These are phyloP conservation scores for Brachionus rotundiformis DNA, from an alignment of 1,140 invertebrate genomes.

Conservation along the genomic window DNA sequence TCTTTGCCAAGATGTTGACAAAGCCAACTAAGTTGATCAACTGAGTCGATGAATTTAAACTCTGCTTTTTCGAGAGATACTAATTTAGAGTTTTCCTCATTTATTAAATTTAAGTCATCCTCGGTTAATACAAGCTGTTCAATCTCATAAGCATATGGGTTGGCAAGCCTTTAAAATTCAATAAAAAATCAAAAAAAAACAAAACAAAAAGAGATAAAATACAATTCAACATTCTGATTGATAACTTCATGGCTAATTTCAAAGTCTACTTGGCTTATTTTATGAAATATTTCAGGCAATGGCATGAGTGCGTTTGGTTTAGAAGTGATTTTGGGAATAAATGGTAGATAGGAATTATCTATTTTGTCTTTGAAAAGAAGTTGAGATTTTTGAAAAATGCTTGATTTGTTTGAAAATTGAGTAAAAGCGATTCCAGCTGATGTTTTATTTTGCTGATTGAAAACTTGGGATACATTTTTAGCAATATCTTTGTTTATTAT, in stretches of 20 bases:
- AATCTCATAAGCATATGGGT: conserved; percentile 38
- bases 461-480: conserved; percentile 49
- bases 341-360: conserved; percentile 75
- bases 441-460: conserved; percentile 56
- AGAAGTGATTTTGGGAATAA: conserved; percentile 77
- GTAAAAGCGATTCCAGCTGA: conserved; percentile 68
- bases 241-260: conserved; percentile 9
- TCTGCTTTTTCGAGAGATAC: conserved; percentile 69
- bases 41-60: conserved; percentile 72
- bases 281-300: conserved; percentile 63
- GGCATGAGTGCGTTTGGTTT: conserved; percentile 87
- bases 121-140: neutral
- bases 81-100: conserved; percentile 52
- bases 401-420: conserved; percentile 72
- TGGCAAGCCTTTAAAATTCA: conserved; percentile 5
- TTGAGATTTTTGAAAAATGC: conserved; percentile 75
- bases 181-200: conserved; percentile 41
- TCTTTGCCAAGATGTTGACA: conserved; percentile 71
- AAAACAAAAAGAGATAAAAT: too few relatives aligned
- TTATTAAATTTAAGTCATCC: neutral
- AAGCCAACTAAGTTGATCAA: conserved; percentile 70
- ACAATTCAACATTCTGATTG: conserved; percentile 35
- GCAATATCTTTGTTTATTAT: neutral
- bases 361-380: conserved; percentile 79
- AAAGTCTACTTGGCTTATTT: conserved; percentile 56